Evolutionary conservation across 2,797 vertebrate genomes (phyloP).

Genomic region (Antrozous pallidus): DNA sequence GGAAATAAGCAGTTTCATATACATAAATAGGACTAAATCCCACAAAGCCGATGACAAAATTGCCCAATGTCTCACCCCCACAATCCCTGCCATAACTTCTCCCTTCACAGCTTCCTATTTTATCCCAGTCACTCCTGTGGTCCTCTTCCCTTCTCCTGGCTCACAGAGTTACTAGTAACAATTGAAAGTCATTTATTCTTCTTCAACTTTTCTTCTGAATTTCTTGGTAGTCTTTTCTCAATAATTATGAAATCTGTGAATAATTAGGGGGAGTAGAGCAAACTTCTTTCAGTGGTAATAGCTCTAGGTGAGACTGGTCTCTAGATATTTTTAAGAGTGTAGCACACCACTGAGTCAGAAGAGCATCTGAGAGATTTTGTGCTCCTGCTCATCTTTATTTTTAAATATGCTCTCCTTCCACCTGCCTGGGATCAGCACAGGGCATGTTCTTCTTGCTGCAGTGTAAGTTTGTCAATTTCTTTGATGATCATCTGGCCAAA

Average conservation of each 20-base stretch:
- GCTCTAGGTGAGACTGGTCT: not conserved
- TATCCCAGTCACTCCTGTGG: fast-evolving
- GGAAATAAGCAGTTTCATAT: not conserved
- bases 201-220: not conserved
- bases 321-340: not conserved
- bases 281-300: not conserved
- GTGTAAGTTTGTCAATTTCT: not conserved
- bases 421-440: not conserved
- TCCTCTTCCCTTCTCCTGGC: not conserved
- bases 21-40: not conserved
- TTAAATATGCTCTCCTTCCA: not conserved
- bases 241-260: not conserved
- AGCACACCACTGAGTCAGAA: not conserved
- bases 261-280: no score
- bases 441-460: fast-evolving
- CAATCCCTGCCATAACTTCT: not conserved
- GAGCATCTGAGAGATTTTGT: no score
- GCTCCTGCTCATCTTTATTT: not conserved
- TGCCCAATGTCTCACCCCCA: no score
- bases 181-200: not conserved
- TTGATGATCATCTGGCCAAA: not conserved
- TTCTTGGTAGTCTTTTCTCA: not conserved
- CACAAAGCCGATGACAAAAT: not conserved
- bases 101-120: not conserved
- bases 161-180: not conserved